Evolutionary conservation across 2,888 invertebrate genomes (phyloP).

Genomic region (Acrobasis suavella): DNA sequence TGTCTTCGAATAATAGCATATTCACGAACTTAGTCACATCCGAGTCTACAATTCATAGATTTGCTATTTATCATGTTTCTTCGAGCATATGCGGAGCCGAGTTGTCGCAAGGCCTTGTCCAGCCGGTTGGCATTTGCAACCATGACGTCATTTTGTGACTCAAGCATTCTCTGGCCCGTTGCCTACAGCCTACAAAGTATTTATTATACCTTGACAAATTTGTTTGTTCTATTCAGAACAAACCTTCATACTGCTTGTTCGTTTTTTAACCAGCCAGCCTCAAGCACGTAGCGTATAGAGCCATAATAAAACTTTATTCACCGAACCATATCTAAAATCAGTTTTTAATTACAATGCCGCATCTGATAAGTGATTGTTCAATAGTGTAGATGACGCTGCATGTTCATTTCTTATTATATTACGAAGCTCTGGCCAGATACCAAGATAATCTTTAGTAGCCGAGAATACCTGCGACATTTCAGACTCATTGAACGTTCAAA

Average conservation of each 20-base stretch:
- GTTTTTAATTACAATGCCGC: conserved; percentile 34
- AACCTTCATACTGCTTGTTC: background rate
- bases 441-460: conserved; percentile 19
- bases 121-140: conserved; percentile 63
- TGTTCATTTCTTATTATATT: conserved; percentile 17
- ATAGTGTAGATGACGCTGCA: conserved; percentile 29
- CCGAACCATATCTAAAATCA: conserved; percentile 29
- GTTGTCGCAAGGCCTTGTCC: conserved; percentile 63
- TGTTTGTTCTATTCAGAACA: conserved; percentile 3
- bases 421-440: conserved; percentile 12
- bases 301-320: conserved; percentile 1
- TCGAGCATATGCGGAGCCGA: conserved; percentile 29
- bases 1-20: conserved; percentile 30
- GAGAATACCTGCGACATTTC: conserved; percentile 13
- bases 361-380: conserved; percentile 34
- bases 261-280: background rate
- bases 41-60: conserved; percentile 36
- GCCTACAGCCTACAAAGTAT: conserved; percentile 40
- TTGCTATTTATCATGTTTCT: conserved; percentile 35
- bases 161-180: conserved; percentile 46
- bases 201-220: conserved; percentile 39
- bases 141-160: conserved; percentile 68
- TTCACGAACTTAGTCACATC: conserved; percentile 33
- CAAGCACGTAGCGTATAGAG: background rate
- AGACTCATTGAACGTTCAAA: conserved; percentile 11